Evolutionary conservation across 1,140 invertebrate genomes (phyloP).

Genomic region (Manduca sexta): DNA sequence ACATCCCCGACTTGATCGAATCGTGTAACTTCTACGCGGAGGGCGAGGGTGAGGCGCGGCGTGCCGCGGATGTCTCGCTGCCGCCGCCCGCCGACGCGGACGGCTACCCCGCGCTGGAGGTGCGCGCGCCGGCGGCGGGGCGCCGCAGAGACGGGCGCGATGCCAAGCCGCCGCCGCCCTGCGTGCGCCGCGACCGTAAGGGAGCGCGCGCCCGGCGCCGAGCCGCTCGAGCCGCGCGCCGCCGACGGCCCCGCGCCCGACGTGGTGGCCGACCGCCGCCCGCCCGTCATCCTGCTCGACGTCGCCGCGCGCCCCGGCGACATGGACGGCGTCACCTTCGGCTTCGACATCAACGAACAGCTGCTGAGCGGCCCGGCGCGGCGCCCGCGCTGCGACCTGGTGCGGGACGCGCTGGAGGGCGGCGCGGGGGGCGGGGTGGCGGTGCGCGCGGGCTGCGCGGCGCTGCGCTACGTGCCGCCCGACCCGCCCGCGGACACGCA

Average conservation of each 20-base stretch:
- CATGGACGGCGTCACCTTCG: slow-evolving; percentile 77
- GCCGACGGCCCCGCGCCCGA: slow-evolving; percentile 37
- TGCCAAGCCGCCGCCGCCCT: slow-evolving; percentile 9
- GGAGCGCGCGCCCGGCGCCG: slow-evolving; percentile 13
- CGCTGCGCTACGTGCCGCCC: slow-evolving; percentile 33
- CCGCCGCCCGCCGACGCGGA: slow-evolving; percentile 19
- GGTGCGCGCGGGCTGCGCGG: slow-evolving; percentile 11
- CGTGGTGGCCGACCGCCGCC: slow-evolving; percentile 65
- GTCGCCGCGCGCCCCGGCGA: slow-evolving; percentile 69
- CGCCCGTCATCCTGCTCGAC: slow-evolving; percentile 77
- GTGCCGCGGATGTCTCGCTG: slow-evolving; percentile 20
- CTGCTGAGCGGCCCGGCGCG: slow-evolving; percentile 62
- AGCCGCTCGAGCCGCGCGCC: background rate
- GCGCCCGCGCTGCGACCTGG: slow-evolving; percentile 39
- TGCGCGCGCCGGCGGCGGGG: slow-evolving; percentile 12
- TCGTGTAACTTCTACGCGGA: slow-evolving; percentile 64
- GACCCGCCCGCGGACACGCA: slow-evolving; percentile 18
- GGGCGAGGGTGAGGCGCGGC: slow-evolving; percentile 18
- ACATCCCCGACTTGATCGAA: slow-evolving; percentile 69
- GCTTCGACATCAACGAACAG: slow-evolving; percentile 81
- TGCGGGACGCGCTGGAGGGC: slow-evolving; percentile 11
- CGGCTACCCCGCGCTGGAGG: slow-evolving; percentile 41
- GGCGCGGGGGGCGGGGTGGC: slow-evolving; percentile 9
- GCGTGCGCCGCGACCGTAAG: slow-evolving; percentile 18
- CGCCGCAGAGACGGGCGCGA: slow-evolving; percentile 1